phyloP scores from a whole-genome alignment of 2,113 vertebrate species.

The Salvator merianae region DNA sequence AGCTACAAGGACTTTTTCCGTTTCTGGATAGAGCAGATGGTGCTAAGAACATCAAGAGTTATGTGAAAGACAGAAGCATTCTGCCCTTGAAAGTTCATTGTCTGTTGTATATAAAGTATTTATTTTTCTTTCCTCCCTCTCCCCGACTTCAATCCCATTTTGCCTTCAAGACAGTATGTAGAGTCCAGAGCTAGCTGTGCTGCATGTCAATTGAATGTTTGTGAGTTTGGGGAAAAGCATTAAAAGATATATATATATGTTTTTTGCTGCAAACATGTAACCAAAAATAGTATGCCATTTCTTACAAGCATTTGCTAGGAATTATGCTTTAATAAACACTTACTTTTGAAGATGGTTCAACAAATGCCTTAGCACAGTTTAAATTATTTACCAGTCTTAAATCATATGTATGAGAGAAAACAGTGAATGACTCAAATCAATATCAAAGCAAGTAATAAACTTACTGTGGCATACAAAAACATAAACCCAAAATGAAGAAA shows the following conservation, averaged over 20 bases:
- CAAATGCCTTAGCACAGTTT: slow-evolving; percentile 22
- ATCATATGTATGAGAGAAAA: slow-evolving; percentile 45
- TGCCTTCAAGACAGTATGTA: not conserved
- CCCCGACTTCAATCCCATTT: not conserved
- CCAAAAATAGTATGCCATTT: slow-evolving; percentile 37
- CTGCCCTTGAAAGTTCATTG: accelerated
- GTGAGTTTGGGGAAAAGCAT: accelerated
- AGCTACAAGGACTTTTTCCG: not conserved
- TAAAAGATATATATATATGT: not conserved
- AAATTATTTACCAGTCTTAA: slow-evolving; percentile 55
- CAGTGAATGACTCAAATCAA: slow-evolving; percentile 54
- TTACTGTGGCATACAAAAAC: slow-evolving; percentile 10
- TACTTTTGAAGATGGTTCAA: slow-evolving; percentile 37
- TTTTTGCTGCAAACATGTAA: slow-evolving; percentile 22
- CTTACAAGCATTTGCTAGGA: slow-evolving; percentile 12
- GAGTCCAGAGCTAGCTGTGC: slow-evolving; percentile 6
- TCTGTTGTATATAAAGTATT: not conserved
- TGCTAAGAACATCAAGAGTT: not conserved
- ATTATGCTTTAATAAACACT: slow-evolving; percentile 11
- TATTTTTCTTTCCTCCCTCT: not conserved
- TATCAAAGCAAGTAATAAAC: slow-evolving; percentile 52
- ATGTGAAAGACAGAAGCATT: not conserved
- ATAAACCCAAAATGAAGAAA: slow-evolving; percentile 50
- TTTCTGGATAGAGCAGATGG: not conserved
- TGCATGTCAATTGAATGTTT: slow-evolving; percentile 13